phyloP scores from a whole-genome alignment of 2,797 vertebrate species.

The Tamandua tetradactyla region DNA sequence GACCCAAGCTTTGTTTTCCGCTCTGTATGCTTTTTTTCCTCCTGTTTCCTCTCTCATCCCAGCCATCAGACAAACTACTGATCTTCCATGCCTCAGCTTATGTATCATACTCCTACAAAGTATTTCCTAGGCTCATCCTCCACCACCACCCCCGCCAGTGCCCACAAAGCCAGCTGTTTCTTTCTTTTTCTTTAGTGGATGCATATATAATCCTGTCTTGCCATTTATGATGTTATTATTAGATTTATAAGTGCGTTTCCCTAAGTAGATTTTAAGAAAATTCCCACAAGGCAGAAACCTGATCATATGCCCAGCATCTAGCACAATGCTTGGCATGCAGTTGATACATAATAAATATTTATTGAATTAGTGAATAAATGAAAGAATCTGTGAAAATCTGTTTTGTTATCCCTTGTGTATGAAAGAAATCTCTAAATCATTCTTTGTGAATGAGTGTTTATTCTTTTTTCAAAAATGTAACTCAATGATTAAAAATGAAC shows the following conservation, averaged over 20 bases:
- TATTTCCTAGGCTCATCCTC: neutral
- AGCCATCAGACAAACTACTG: neutral
- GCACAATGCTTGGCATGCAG: neutral
- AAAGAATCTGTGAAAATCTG: neutral
- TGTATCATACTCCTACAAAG: neutral
- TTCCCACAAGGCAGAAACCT: neutral
- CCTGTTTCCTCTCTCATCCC: neutral
- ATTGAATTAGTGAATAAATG: neutral
- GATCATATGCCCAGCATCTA: neutral
- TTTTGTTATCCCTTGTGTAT: neutral
- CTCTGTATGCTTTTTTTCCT: neutral
- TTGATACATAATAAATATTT: constrained; percentile 7
- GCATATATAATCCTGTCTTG: neutral
- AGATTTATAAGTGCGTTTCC: neutral
- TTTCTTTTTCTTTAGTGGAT: neutral
- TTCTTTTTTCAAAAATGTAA: neutral
- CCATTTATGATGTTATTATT: neutral
- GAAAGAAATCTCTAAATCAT: neutral
- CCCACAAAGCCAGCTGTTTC: neutral
- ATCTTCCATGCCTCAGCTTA: neutral
- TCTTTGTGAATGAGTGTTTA: neutral
- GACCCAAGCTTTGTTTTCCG: neutral
- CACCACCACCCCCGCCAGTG: neutral
- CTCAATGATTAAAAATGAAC: neutral
- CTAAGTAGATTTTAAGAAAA: neutral